Conservation (phyloP, 2,888 invertebrate species). For the Spodoptera exigua region DNA sequence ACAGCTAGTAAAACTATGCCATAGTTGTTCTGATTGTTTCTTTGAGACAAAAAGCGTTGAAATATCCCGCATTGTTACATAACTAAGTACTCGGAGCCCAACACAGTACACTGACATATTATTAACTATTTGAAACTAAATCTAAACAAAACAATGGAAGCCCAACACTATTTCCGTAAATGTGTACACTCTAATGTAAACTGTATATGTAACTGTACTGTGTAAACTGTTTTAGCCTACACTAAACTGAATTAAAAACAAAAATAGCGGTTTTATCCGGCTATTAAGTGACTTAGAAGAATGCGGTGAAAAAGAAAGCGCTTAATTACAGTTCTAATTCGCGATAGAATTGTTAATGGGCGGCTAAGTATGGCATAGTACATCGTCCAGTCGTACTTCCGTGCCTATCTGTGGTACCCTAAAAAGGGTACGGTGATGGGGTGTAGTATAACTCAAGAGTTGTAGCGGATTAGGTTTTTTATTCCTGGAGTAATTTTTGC, state of each 20-base stretch:
- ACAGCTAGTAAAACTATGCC: too few relatives aligned
- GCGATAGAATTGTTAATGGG: slow-evolving; percentile 62
- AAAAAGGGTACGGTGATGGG: slow-evolving; percentile 77
- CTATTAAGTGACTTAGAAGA: slow-evolving; percentile 12
- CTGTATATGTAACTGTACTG: too few relatives aligned
- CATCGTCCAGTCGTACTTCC: slow-evolving; percentile 67
- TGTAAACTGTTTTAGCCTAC: not conserved
- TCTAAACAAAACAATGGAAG: too few relatives aligned
- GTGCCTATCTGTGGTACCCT: slow-evolving; percentile 75
- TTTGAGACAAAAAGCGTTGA: too few relatives aligned
- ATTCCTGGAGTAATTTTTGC: too few relatives aligned
- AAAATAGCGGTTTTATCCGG: slow-evolving; percentile 19
- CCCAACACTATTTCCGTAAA: too few relatives aligned
- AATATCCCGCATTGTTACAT: too few relatives aligned
- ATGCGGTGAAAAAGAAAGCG: slow-evolving; percentile 31
- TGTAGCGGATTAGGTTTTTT: slow-evolving; percentile 29
- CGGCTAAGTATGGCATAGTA: slow-evolving; percentile 55
- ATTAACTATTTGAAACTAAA: too few relatives aligned
- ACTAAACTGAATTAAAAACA: slow-evolving; percentile 14
- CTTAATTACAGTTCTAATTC: slow-evolving; percentile 62
- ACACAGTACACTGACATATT: too few relatives aligned
- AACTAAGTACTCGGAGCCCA: too few relatives aligned
- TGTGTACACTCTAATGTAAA: too few relatives aligned
- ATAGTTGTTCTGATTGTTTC: too few relatives aligned
- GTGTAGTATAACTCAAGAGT: slow-evolving; percentile 43